These are phyloP conservation scores for Thaleichthys pacificus DNA, from an alignment of 2,797 vertebrate species.

Conservation along the genomic window DNA sequence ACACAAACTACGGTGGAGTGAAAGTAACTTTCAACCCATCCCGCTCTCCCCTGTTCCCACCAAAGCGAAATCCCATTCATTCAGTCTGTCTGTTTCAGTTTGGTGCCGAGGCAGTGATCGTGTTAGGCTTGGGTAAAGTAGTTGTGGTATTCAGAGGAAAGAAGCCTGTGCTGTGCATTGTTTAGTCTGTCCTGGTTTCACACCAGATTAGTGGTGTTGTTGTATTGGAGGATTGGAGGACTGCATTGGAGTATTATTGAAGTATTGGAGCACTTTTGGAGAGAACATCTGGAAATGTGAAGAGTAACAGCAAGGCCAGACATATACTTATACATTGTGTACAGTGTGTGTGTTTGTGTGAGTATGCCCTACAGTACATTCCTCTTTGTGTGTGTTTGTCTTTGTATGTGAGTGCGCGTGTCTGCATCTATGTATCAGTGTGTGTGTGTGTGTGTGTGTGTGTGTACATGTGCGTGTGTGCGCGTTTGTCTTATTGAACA, in stretches of 20 bases:
- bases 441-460: background rate
- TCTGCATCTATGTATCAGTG: background rate
- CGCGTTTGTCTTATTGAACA: background rate
- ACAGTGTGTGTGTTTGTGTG: background rate
- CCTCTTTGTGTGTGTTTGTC: background rate
- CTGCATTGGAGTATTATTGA: too few species aligned
- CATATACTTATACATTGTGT: background rate
- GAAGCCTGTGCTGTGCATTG: background rate
- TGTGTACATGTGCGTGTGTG: background rate
- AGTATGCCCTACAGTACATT: too few species aligned
- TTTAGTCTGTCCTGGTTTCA: background rate
- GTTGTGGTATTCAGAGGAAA: background rate
- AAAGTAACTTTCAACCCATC: constrained; percentile 47
- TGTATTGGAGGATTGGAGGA: background rate
- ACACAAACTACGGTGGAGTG: constrained; percentile 56
- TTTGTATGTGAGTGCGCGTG: constrained; percentile 17
- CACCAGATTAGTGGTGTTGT: background rate
- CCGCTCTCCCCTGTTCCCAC: background rate
- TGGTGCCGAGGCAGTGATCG: constrained; percentile 9
- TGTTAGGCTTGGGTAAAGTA: constrained; percentile 1
- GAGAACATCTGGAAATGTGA: background rate
- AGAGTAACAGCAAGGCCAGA: background rate
- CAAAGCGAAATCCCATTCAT: constrained; percentile 18
- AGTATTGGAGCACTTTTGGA: background rate
- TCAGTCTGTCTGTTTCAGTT: constrained; percentile 20